phyloP scores from a whole-genome alignment of 2,113 vertebrate species.

The Parus major region DNA sequence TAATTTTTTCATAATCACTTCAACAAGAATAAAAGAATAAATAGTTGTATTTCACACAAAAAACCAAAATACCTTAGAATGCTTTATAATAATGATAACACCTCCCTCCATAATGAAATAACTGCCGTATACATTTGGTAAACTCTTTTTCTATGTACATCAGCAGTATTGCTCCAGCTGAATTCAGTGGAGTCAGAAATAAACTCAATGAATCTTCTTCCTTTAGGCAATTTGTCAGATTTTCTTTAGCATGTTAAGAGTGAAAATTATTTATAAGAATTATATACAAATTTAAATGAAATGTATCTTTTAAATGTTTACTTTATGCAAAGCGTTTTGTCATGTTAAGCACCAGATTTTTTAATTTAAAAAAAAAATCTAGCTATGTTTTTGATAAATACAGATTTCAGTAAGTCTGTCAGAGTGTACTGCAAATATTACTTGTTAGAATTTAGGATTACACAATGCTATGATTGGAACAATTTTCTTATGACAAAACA shows the following conservation, averaged over 20 bases:
- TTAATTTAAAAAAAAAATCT: background rate
- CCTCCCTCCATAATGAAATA: background rate
- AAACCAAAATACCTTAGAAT: background rate
- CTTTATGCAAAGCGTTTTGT: background rate
- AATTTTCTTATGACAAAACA: background rate
- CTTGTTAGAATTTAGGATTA: background rate
- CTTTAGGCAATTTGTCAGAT: background rate
- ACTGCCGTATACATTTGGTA: background rate
- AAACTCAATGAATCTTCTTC: background rate
- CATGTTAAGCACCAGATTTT: background rate
- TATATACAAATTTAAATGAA: background rate
- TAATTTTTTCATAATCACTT: background rate
- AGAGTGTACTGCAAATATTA: background rate
- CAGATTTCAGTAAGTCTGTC: background rate
- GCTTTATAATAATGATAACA: background rate
- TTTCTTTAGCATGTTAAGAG: background rate
- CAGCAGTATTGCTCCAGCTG: background rate
- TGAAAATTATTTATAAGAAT: background rate
- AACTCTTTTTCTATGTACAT: background rate
- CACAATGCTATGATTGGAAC: background rate
- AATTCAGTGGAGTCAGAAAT: background rate
- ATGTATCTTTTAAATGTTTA: background rate
- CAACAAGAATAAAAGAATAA: background rate
- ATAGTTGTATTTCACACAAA: background rate
- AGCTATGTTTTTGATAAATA: background rate